Evolutionary conservation across 2,113 vertebrate species (phyloP).

Genomic region (Pogona vitticeps): DNA sequence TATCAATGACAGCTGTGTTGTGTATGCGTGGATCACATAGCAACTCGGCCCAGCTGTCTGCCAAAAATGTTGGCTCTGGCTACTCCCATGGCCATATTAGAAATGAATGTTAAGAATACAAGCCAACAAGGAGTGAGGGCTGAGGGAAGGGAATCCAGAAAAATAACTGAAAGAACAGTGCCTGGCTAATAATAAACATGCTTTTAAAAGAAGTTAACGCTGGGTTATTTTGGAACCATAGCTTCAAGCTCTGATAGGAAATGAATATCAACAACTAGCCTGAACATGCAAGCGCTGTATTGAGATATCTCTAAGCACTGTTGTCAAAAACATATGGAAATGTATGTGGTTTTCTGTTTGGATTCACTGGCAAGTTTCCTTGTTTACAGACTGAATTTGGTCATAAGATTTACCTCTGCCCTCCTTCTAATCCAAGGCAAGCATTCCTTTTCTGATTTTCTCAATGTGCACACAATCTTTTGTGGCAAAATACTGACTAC

Average conservation of each 20-base stretch:
- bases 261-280: not conserved
- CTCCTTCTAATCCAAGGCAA: not conserved
- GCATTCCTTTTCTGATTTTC: not conserved
- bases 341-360: accelerated
- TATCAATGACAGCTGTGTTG: slow-evolving; percentile 59
- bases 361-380: not conserved
- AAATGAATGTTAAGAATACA: slow-evolving; percentile 28
- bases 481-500: not conserved
- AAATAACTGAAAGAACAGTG: not conserved
- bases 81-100: not conserved
- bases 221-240: not conserved
- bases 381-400: accelerated
- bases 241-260: too few relatives aligned
- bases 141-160: not conserved
- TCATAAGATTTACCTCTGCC: not conserved
- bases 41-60: slow-evolving; percentile 45
- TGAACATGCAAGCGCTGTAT: accelerated
- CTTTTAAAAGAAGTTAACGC: not conserved
- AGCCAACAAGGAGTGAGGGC: not conserved
- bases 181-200: not conserved
- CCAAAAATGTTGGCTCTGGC: not conserved
- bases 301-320: accelerated
- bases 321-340: not conserved
- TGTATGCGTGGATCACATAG: slow-evolving; percentile 45
- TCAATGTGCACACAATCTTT: not conserved